phyloP scores from a whole-genome alignment of 2,888 invertebrate genomes.

The Parnassius smintheus region DNA sequence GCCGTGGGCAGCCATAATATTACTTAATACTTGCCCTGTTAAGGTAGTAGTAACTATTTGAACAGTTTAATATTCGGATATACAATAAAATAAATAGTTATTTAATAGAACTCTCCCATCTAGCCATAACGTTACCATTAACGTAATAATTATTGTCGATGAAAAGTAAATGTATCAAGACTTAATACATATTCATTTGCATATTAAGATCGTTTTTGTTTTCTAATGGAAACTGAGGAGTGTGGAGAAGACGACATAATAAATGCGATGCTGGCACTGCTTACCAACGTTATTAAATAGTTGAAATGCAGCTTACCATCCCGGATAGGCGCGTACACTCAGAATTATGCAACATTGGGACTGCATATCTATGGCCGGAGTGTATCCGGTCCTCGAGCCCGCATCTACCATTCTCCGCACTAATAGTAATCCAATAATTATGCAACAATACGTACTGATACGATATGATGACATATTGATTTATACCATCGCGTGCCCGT shows the following conservation, averaged over 20 bases:
- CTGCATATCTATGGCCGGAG: slow-evolving; percentile 48
- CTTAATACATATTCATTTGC: slow-evolving; percentile 9
- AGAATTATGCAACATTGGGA: slow-evolving; percentile 56
- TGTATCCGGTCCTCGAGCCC: slow-evolving; percentile 41
- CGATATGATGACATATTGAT: slow-evolving; percentile 36
- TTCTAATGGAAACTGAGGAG: slow-evolving; percentile 15
- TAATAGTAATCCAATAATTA: slow-evolving; percentile 47
- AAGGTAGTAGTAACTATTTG: slow-evolving; percentile 37
- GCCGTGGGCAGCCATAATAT: slow-evolving; percentile 45
- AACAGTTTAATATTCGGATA: slow-evolving; percentile 36
- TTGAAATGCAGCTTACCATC: slow-evolving; percentile 45
- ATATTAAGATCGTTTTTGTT: slow-evolving; percentile 1
- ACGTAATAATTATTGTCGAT: not conserved
- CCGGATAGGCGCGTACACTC: slow-evolving; percentile 42
- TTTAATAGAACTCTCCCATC: slow-evolving; percentile 35
- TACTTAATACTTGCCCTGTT: slow-evolving; percentile 39
- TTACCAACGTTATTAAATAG: slow-evolving; percentile 49
- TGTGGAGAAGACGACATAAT: slow-evolving; percentile 28
- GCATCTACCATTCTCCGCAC: slow-evolving; percentile 34
- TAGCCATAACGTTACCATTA: slow-evolving; percentile 2
- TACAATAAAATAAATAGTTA: slow-evolving; percentile 36
- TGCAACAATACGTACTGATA: slow-evolving; percentile 46
- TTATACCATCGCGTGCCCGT: slow-evolving; percentile 35
- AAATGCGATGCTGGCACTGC: slow-evolving; percentile 28
- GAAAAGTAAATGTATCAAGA: not conserved